A percentile compares a stretch with the other conserved stretches of the same genome.
These are phyloP conservation scores for Dendrocincla fuliginosa DNA, from an alignment of 2,797 vertebrate genomes.

Conservation along the genomic window DNA sequence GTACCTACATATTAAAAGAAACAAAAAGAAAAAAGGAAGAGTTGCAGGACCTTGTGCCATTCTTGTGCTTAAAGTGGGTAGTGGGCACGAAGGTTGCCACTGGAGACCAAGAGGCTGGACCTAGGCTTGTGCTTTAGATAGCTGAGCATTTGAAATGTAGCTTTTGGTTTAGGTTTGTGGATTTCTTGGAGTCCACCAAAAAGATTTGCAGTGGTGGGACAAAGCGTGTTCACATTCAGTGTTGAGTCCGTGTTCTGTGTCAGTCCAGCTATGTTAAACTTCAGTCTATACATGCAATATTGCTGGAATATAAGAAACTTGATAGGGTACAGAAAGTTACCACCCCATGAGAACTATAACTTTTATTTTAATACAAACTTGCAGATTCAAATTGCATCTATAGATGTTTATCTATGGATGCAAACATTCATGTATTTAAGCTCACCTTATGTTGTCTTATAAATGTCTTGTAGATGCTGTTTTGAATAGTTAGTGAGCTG, in stretches of 20 bases:
- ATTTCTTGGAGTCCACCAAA: not conserved
- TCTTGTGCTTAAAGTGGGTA: not conserved
- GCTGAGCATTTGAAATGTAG: not conserved
- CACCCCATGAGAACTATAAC: not conserved
- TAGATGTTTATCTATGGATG: not conserved
- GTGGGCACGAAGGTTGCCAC: not conserved
- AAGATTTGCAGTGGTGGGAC: not conserved
- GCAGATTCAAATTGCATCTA: not conserved
- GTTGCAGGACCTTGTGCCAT: not conserved
- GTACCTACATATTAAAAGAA: not conserved
- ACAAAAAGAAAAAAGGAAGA: not conserved
- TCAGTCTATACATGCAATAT: not conserved
- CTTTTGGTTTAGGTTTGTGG: not conserved
- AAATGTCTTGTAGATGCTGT: not conserved
- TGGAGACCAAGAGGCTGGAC: not conserved
- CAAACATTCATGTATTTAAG: not conserved
- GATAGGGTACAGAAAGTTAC: not conserved
- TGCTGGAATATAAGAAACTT: not conserved
- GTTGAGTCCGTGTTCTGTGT: not conserved
- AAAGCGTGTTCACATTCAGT: accelerated
- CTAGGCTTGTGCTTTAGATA: not conserved
- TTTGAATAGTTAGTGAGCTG: not conserved
- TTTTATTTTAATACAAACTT: not conserved
- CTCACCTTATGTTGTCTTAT: not conserved
- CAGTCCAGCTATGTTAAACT: not conserved